Base-by-base conservation (phyloP, 1,140 invertebrate species). In the Eubasilissa regina region DNA sequence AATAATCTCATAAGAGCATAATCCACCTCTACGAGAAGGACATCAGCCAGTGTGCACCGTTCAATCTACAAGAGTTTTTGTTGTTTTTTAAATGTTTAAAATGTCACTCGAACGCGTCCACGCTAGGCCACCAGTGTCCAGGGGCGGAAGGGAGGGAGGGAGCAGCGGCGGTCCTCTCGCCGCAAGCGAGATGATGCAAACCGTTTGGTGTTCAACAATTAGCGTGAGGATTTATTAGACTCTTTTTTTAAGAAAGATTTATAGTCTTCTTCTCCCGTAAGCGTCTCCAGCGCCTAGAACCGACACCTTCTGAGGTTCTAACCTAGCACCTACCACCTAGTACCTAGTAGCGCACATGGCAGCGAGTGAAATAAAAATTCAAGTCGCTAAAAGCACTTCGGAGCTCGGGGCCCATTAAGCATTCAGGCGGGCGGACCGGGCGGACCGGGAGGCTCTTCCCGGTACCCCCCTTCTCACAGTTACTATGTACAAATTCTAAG, bases 351-450 rank as follows among this genome's bases (percentile, higher is more conserved):
- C 10, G 45, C 62, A n/a, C 35, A 64, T 4, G 15, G 60, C 4
- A 21, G 66, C 13, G 64, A 48, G 66, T 70, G 66, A 48, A 21
- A 70, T 70, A 70, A 70, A 70, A 70, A 70, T 70, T 70, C 66
- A 70, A 15, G 66, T 48, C 44, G 47, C 44, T 70, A 47, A 48
- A 70, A 70, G 47, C 44, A 17, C 66, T 70, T 15, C 10, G 17
- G 44, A 48, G 19, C 44, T 15, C 15, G 66, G 66, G 45, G 17
- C 25, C 47, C 66, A 70, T 70, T 48, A 70, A 70, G 48, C 66
- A 70, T 70, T 47, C 66, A 47, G 66, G 19, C 12, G 9, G n/a
- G n/a, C 3, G 60, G 60, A 25, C 21, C 11, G 60, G 10, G 11
- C 19, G n/a, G 60, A 13, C 25, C 25, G 25, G 25, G 25, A 35